These are phyloP conservation scores for Rhopilema esculentum DNA, from an alignment of 30 jellyfish, hydroid and myxozoan genomes.

Conservation along the genomic window DNA sequence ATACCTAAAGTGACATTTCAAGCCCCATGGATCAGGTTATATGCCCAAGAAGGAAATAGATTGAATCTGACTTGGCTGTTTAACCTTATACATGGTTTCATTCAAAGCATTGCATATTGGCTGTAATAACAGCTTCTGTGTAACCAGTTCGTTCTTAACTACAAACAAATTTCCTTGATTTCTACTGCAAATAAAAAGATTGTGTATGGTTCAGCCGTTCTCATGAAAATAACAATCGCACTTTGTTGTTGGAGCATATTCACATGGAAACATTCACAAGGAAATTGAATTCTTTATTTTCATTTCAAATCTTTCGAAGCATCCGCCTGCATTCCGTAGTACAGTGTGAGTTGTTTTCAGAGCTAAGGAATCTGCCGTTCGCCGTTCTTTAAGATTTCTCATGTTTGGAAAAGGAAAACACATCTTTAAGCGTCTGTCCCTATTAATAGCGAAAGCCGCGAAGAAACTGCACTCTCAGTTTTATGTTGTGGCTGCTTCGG, in stretches of 20 bases:
- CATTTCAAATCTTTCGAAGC: neutral
- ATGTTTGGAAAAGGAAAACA: neutral
- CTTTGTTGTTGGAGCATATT: neutral
- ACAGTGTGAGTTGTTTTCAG: conserved; percentile 2
- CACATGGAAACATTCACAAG: neutral
- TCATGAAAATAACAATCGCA: neutral
- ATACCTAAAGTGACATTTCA: too few relatives aligned
- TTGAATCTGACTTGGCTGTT: too few relatives aligned
- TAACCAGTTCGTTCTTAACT: neutral
- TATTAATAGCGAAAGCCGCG: neutral
- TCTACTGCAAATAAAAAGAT: neutral
- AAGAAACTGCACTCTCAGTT: neutral
- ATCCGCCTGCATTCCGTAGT: conserved; percentile 20
- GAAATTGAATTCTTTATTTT: neutral
- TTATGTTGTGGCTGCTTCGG: conserved; percentile 47
- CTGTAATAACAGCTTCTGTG: neutral
- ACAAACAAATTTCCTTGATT: neutral
- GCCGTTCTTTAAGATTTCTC: neutral
- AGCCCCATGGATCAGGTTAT: too few relatives aligned
- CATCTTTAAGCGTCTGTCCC: neutral
- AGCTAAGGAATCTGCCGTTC: neutral
- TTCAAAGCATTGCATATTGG: neutral
- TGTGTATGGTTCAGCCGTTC: neutral
- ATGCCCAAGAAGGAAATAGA: too few relatives aligned
- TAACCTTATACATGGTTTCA: neutral